phyloP scores from a whole-genome alignment of 2,888 invertebrate genomes.

The Erebia palarica region DNA sequence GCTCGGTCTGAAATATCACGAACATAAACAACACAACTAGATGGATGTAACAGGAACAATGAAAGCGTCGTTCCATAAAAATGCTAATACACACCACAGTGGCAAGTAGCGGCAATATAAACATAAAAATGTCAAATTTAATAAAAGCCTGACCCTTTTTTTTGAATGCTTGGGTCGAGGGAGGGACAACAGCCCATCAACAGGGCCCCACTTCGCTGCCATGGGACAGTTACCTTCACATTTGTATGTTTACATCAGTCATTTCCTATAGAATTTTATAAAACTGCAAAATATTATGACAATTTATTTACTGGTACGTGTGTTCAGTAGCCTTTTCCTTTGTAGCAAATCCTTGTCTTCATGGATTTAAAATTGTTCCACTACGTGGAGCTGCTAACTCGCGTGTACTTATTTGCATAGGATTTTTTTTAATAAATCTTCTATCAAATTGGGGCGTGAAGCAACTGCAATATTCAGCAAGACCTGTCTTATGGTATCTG shows the following conservation, averaged over 20 bases:
- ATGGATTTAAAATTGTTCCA: too few relatives aligned
- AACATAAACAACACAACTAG: not conserved
- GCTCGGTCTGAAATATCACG: not conserved
- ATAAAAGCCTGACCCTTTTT: conserved; percentile 25
- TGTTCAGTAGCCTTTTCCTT: not conserved
- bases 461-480: too few relatives aligned
- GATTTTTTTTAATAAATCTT: too few relatives aligned
- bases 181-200: not conserved
- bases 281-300: not conserved
- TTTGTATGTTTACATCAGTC: not conserved
- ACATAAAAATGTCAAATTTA: conserved; percentile 31
- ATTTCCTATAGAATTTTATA: not conserved
- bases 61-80: conserved; percentile 33
- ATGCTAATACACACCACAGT: conserved; percentile 30
- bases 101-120: conserved; percentile 11
- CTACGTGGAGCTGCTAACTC: too few relatives aligned
- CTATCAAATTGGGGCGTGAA: too few relatives aligned
- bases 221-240: not conserved
- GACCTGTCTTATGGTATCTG: too few relatives aligned
- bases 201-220: not conserved
- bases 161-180: conserved; percentile 10
- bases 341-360: not conserved
- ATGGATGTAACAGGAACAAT: conserved; percentile 1
- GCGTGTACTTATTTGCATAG: too few relatives aligned
- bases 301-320: not conserved